Evolutionary conservation across 2,113 vertebrate genomes (phyloP).

Genomic region (Corapipo altera): DNA sequence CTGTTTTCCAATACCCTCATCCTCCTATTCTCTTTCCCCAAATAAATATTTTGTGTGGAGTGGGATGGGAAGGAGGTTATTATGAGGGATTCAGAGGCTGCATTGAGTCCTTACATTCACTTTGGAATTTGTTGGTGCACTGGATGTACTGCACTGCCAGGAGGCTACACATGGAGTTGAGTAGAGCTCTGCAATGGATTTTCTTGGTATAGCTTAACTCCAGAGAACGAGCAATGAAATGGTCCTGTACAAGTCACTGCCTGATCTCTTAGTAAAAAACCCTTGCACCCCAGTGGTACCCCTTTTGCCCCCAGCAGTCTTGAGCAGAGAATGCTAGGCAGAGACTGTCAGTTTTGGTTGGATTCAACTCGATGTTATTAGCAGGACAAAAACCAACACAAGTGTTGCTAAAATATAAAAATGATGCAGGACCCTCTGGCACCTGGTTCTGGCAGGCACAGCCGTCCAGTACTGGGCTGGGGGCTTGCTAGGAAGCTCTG

Average conservation of each 20-base stretch:
- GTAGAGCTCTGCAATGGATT: background rate
- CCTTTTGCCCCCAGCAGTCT: background rate
- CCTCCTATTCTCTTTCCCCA: background rate
- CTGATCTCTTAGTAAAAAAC: background rate
- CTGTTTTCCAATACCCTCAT: background rate
- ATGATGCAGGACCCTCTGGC: background rate
- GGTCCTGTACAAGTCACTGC: background rate
- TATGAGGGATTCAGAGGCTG: background rate
- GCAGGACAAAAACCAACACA: background rate
- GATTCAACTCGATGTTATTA: background rate
- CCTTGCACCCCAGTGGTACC: background rate
- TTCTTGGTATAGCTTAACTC: background rate
- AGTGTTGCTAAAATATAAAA: background rate
- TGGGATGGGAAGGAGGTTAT: background rate
- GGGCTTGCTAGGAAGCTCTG: background rate
- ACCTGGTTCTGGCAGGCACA: background rate
- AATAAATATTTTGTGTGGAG: background rate
- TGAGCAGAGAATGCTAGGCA: background rate
- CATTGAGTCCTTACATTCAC: accelerated
- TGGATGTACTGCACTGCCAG: background rate
- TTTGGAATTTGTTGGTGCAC: background rate
- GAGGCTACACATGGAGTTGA: accelerated
- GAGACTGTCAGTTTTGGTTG: background rate
- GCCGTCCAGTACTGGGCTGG: background rate
- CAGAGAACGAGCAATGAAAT: background rate